Evolutionary conservation across 2,888 invertebrate species (phyloP), one percentile per base, ranked within the genome.

Genomic region (Drosophila macrothrix): DNA sequence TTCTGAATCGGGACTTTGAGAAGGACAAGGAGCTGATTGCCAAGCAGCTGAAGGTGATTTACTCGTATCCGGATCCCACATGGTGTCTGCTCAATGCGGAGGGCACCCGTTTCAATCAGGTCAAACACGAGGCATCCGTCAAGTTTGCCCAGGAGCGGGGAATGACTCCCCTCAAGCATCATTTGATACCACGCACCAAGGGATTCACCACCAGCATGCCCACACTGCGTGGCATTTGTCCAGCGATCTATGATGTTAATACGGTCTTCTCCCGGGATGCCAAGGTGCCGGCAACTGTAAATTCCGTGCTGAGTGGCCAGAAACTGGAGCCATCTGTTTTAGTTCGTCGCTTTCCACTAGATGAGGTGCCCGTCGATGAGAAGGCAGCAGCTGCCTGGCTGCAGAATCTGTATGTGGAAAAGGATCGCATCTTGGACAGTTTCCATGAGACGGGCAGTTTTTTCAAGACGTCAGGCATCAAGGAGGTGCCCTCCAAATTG

Each of bases 131-230:
- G 93, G 96, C 96, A 0, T 98, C 98, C 67, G 94, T 97, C 86
- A 96, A 97, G 91, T 98, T 98, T 92, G 98, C 98, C 1, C 94
- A 95, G 86, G 96, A 98, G 87, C 97, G 97, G 91, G 97, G 97
- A 80, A 95, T 98, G 83, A 96, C 97, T 0, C 94, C 95, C 76
- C 94, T 99, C 39, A 97, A 98, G 91, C 96, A 99, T 92, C 98
- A 98, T 92, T 94, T 99, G 59, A 96, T 97, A 28, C 99, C 99
- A n/a, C 95, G 99, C 74, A 97, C 98, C n/a, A 96, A 96, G 93
- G 99, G 99, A 6, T 99, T 99, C 92, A 96, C 96, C 0, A 96
- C 97, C 64, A 97, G 97, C 92, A 94, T 98, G 85, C 96, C 96
- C 63, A 95, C 96, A 77, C 95, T 99, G 93, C 95, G 96, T 90